Evolutionary conservation across 2,113 vertebrate species (phyloP), one percentile per base, ranked within the genome.

Genomic region (Aegotheles bennettii): DNA sequence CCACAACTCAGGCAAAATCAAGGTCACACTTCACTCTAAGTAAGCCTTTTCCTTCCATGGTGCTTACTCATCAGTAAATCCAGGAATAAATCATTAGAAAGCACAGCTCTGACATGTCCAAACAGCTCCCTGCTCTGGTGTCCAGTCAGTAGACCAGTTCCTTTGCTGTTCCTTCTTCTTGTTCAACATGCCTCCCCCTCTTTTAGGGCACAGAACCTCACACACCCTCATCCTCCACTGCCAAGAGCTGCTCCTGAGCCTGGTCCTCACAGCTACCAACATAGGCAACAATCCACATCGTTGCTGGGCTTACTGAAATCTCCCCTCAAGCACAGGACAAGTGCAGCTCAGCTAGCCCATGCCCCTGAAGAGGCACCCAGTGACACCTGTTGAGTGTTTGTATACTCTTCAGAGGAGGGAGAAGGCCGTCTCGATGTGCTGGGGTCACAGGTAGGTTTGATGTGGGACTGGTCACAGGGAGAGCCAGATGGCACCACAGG

Each of bases 241-340:
- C 23, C 63, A 42, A 20, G 29, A 80, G 60, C 54, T 74, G 61
- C 61, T 84, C 45, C 78, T 36, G 65, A 95, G 25, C 74, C 68
- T 48, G 47, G 19, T 60, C 21, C 47, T 15, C 23, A 12, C 4
- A 36, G 23, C 7, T n/a, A 31, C 51, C 1, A 0, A 25, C 65
- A 40, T 7, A 29, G 42, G 28, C 1, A 2, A 63, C 29, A 77
- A 50, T 29, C 51, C 7, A 0, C n/a, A 26, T 26, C 40, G 10
- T 17, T 84, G 65, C 13, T 8, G 11, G 64, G 26, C 53, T 81
- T 36, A 33, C 47, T 10, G 64, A 50, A 84, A 56, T 45, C 76
- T 71, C 26, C 11, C 54, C 33, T 25, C 13, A n/a, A 28, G 61
- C 7, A 40, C 19, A 21, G 0, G 0, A 13, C 0, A 0, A 67